phyloP scores from a whole-genome alignment of 2,797 vertebrate species.

The Cryptoprocta ferox region DNA sequence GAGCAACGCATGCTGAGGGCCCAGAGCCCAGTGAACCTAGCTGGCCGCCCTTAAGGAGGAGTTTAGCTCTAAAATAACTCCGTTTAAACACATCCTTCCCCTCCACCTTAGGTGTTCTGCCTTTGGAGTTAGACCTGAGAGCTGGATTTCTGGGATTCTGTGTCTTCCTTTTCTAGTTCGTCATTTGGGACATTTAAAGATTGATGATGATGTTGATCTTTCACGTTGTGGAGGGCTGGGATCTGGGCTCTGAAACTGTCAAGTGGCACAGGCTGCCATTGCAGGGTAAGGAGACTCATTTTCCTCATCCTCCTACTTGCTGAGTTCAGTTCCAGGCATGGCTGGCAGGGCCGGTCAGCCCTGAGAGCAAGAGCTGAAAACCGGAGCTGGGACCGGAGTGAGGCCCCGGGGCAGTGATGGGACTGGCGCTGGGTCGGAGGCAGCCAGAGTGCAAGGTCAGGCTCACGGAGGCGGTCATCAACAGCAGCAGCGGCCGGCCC shows the following conservation, averaged over 20 bases:
- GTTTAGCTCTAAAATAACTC: background rate
- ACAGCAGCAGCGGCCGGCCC: too few species aligned
- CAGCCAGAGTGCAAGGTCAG: background rate
- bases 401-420: background rate
- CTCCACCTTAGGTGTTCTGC: background rate
- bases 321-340: background rate
- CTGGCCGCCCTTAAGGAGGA: background rate
- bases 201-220: background rate
- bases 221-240: background rate
- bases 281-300: background rate
- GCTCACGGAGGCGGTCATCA: too few species aligned
- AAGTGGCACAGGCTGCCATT: background rate
- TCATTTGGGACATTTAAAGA: background rate
- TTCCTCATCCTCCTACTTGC: background rate
- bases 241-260: background rate
- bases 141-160: background rate
- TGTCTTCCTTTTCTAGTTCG: background rate
- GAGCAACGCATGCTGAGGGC: accelerated
- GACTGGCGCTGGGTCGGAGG: background rate
- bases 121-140: background rate
- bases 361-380: background rate
- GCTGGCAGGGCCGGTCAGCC: background rate
- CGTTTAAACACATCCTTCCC: background rate
- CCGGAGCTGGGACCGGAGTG: background rate
- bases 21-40: accelerated